These are phyloP conservation scores for Tetragonula clypearis DNA, from an alignment of 1,140 invertebrate genomes.

Conservation along the genomic window DNA sequence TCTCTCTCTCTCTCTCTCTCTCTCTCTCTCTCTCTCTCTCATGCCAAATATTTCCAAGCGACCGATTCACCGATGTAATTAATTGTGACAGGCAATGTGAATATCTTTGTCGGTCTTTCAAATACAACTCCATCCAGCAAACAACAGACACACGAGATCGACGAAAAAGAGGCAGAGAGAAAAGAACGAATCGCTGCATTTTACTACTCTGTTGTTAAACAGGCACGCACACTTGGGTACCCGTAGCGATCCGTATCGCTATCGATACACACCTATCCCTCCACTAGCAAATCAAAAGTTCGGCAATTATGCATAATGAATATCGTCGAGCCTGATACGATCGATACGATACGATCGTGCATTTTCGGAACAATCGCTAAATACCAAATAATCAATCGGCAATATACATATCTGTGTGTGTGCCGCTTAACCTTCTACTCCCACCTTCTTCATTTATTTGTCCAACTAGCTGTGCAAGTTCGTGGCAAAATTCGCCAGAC, in stretches of 20 bases:
- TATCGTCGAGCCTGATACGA: background rate
- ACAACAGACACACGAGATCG: no score
- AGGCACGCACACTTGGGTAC: background rate
- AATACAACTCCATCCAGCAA: no score
- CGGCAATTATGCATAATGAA: background rate
- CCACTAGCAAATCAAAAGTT: background rate
- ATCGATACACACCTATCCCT: background rate
- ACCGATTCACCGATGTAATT: no score
- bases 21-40: no score
- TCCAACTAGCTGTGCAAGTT: background rate
- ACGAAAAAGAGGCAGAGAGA: no score
- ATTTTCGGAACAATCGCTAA: slow-evolving; percentile 2
- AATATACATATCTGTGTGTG: background rate
- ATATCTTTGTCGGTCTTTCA: no score
- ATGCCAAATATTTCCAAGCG: no score
- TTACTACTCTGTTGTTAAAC: background rate
- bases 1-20: no score
- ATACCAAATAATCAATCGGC: background rate
- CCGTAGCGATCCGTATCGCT: no score
- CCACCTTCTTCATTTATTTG: slow-evolving; percentile 8
- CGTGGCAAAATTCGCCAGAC: background rate
- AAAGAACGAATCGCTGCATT: no score
- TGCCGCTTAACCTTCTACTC: slow-evolving; percentile 1
- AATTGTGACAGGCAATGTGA: no score
- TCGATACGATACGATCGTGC: background rate